Evolutionary conservation across 2,797 vertebrate genomes (phyloP).

Genomic region (Ispidina lecontei): DNA sequence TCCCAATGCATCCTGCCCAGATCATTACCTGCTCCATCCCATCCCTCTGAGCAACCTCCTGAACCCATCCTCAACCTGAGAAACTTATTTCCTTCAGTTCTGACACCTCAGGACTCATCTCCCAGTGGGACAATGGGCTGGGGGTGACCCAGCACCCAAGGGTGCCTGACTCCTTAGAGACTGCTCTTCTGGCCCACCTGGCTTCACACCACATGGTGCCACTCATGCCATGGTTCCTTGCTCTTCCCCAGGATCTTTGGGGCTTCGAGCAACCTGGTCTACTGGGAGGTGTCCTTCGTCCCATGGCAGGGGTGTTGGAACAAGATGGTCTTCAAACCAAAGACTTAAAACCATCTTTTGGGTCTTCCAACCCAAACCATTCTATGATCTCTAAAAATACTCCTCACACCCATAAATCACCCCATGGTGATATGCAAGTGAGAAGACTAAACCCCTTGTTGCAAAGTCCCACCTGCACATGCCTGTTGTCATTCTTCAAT

Average conservation of each 20-base stretch:
- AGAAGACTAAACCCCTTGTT: not conserved
- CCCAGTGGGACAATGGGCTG: not conserved
- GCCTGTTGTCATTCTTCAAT: conserved; percentile 77
- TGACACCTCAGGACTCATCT: not conserved
- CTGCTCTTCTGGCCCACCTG: not conserved
- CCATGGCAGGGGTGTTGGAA: too few relatives aligned
- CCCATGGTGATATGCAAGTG: accelerated
- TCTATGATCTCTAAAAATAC: not conserved
- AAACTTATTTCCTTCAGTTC: not conserved
- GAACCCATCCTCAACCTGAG: accelerated
- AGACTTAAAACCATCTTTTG: too few relatives aligned
- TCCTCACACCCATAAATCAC: not conserved
- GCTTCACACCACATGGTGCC: not conserved
- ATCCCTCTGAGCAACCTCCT: not conserved
- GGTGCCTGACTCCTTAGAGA: not conserved
- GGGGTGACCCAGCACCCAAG: not conserved
- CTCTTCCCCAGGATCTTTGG: not conserved
- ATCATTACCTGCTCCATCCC: not conserved
- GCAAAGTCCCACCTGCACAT: conserved; percentile 80
- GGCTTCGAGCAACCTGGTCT: too few relatives aligned
- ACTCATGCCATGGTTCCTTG: accelerated
- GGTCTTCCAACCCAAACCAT: too few relatives aligned
- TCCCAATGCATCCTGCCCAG: not conserved
- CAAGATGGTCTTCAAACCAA: too few relatives aligned
- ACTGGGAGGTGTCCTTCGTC: too few relatives aligned